Evolutionary conservation across 2,113 vertebrate species (phyloP), one percentile per base, ranked within the genome.

Genomic region (Chionis minor): DNA sequence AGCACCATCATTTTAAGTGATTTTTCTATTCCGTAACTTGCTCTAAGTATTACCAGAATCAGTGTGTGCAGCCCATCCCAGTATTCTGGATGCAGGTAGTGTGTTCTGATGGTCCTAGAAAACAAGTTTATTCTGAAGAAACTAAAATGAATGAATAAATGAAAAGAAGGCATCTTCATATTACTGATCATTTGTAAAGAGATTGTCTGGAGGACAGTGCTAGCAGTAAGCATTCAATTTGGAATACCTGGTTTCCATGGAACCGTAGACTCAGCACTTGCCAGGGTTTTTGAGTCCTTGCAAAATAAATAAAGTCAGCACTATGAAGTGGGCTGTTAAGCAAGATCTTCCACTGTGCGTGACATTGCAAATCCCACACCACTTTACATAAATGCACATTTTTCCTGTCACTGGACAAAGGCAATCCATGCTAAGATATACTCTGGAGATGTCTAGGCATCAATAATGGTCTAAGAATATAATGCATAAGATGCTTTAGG

Each of bases 1-100:
- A 99, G 99, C 59, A 30, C 32, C n/a, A 15, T 61, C 2, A n/a
- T 45, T 88, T 71, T 14, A 49, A 58, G 17, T 73, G 14, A 32
- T 61, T 86, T 86, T 81, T 62, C 6, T 61, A 1, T 73, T 81
- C 52, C 7, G 4, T n/a, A 24, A 22, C 47, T 79, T 63, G 12
- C 49, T 86, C 3, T 33, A 14, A 74, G 10, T 91, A 14, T 56
- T 85, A 9, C 21, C 52, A 38, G 38, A 49, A 61, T 45, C 10
- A 13, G 17, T 40, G 26, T 0, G 1, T 49, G 47, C 59, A 63
- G 23, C 65, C 28, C 42, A 28, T 62, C 56, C n/a, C 42, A 22
- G 6, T 63, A 85, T 86, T 62, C 30, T 70, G 58, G 38, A 8
- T 88, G 28, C 27, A 54, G 30, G 24, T 4, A 28, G 52, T 26